phyloP scores from a whole-genome alignment of 2,113 vertebrate species.

The Orcinus orca region DNA sequence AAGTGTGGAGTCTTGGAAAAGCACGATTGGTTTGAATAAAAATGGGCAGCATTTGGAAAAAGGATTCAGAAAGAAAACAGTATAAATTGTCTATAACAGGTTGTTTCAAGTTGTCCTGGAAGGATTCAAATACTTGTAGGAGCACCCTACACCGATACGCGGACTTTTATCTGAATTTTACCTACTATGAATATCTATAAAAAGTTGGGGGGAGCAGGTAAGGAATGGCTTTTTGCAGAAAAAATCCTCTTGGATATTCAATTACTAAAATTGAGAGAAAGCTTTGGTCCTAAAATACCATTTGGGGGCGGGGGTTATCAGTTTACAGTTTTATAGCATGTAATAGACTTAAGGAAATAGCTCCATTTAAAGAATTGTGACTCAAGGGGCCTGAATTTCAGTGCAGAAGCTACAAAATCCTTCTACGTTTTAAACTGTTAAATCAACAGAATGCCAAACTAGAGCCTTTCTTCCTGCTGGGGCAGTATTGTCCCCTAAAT shows the following conservation, averaged over 20 bases:
- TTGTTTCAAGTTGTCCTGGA: not conserved
- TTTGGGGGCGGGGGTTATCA: not conserved
- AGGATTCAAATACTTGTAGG: not conserved
- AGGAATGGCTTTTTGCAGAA: conserved; percentile 14
- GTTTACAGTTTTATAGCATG: conserved; percentile 49
- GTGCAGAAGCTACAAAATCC: conserved; percentile 46
- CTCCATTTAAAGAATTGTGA: conserved; percentile 25
- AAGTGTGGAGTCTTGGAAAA: conserved; percentile 64
- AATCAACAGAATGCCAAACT: conserved; percentile 68
- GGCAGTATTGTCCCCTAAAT: conserved; percentile 79
- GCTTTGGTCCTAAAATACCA: conserved; percentile 26
- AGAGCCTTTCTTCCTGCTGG: conserved; percentile 78
- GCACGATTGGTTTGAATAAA: conserved; percentile 45
- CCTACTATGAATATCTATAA: conserved; percentile 31
- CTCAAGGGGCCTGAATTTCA: conserved; percentile 30
- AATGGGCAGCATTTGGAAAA: conserved; percentile 47
- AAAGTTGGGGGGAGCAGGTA: not conserved
- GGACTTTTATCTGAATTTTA: conserved; percentile 46
- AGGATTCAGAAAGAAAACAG: conserved; percentile 23
- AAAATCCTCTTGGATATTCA: not conserved
- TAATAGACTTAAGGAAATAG: not conserved
- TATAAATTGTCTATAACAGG: not conserved
- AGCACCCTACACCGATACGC: not conserved
- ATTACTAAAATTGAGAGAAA: conserved; percentile 33
- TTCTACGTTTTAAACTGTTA: conserved; percentile 62